Evolutionary conservation across 1,140 invertebrate species (phyloP).

Genomic region (Temnothorax nylanderi): DNA sequence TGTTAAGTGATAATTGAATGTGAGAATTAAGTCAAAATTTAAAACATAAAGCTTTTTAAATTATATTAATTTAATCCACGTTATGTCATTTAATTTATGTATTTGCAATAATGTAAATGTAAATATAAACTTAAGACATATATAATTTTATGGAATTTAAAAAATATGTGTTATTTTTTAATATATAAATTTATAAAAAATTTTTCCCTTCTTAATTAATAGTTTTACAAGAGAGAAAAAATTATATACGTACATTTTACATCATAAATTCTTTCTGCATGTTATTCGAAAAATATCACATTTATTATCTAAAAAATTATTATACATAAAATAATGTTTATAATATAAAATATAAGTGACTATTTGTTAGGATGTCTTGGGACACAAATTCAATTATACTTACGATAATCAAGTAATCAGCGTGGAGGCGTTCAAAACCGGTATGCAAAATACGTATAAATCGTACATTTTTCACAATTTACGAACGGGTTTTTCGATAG

Average conservation of each 20-base stretch:
- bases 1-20: not conserved
- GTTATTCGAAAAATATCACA: not conserved
- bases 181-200: not conserved
- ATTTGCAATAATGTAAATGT: not conserved
- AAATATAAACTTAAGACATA: not conserved
- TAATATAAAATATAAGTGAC: not conserved
- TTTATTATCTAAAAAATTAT: not conserved
- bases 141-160: not conserved
- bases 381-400: not conserved
- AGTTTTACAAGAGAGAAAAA: not conserved
- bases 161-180: not conserved
- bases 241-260: not conserved
- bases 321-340: not conserved
- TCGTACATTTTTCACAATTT: not conserved
- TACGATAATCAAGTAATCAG: not conserved
- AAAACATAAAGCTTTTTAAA: not conserved
- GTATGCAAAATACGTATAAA: conserved; percentile 8
- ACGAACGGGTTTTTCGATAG: not conserved
- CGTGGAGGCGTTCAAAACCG: not conserved
- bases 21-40: not conserved
- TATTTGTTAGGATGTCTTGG: not conserved
- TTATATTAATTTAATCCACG: not conserved
- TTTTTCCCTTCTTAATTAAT: not conserved
- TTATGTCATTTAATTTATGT: not conserved
- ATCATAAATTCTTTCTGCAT: not conserved